Conservation (phyloP, 2,797 vertebrate genomes). For the Anolis apletophallus region DNA sequence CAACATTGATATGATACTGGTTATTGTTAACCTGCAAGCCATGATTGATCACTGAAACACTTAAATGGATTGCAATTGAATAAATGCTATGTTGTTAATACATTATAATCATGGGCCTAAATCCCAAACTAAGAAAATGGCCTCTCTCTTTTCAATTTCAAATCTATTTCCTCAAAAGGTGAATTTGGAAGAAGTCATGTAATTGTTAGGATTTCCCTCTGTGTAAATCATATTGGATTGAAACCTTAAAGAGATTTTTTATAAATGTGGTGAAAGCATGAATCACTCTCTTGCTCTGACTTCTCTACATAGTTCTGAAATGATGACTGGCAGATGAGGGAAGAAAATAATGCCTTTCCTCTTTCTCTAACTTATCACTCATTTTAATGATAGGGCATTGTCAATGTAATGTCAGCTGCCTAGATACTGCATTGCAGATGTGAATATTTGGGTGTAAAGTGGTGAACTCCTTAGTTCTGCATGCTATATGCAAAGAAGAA, state of each 20-base stretch:
- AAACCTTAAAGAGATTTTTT: not conserved
- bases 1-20: not conserved
- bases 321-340: slow-evolving; percentile 40
- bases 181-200: not conserved
- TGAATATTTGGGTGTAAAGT: slow-evolving; percentile 34
- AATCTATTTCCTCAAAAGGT: not conserved
- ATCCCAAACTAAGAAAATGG: not conserved
- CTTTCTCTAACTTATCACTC: slow-evolving; percentile 34
- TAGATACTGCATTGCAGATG: slow-evolving; percentile 38
- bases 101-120: not conserved
- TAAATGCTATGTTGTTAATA: not conserved
- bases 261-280: not conserved
- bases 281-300: not conserved
- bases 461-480: not conserved
- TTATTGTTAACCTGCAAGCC: not conserved
- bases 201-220: not conserved
- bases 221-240: not conserved
- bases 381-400: slow-evolving; percentile 43
- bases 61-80: not conserved
- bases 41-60: not conserved
- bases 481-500: not conserved
- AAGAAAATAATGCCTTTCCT: slow-evolving; percentile 39
- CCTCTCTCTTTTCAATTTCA: not conserved
- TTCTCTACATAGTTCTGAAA: slow-evolving; percentile 17
- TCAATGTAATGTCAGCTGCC: slow-evolving; percentile 26